phyloP scores from a whole-genome alignment of 2,797 vertebrate species.

The Sardinella longiceps region DNA sequence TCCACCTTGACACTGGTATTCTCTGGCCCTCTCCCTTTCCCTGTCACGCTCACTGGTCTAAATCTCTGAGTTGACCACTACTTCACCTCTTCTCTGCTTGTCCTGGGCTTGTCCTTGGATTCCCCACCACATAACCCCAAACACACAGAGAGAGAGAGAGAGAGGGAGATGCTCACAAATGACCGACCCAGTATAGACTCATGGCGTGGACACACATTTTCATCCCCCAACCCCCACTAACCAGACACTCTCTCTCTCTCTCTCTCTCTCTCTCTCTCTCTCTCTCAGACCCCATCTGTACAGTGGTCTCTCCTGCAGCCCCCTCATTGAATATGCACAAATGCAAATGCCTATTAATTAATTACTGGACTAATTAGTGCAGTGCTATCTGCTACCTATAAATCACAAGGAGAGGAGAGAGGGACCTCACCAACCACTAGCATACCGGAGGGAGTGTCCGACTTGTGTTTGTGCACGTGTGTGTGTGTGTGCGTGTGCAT shows the following conservation, averaged over 20 bases:
- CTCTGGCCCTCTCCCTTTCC: conserved; percentile 34
- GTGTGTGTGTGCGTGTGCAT: conserved; percentile 22
- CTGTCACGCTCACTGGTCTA: conserved; percentile 32
- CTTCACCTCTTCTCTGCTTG: conserved; percentile 42
- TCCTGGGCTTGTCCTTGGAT: not conserved
- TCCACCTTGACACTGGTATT: not conserved
- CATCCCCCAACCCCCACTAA: conserved; percentile 2
- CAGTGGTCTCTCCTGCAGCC: conserved; percentile 88
- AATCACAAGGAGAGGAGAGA: conserved; percentile 93
- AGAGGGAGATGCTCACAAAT: not conserved
- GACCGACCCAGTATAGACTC: not conserved
- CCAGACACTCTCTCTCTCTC: conserved; percentile 8
- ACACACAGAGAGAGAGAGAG: not conserved
- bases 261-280: conserved; percentile 45
- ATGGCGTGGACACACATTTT: conserved; percentile 34
- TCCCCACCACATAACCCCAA: not conserved
- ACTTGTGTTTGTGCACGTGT: conserved; percentile 24
- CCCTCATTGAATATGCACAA: conserved; percentile 99
- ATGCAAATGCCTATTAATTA: conserved; percentile 99
- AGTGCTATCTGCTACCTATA: conserved; percentile 99
- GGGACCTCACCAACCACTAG: conserved; percentile 72
- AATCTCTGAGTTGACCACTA: not conserved
- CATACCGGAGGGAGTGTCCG: conserved; percentile 55
- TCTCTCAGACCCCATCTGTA: conserved; percentile 86
- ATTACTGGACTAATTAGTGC: conserved; percentile 99